phyloP scores from a whole-genome alignment of 2,797 vertebrate species.

The Sebastes vulpes region DNA sequence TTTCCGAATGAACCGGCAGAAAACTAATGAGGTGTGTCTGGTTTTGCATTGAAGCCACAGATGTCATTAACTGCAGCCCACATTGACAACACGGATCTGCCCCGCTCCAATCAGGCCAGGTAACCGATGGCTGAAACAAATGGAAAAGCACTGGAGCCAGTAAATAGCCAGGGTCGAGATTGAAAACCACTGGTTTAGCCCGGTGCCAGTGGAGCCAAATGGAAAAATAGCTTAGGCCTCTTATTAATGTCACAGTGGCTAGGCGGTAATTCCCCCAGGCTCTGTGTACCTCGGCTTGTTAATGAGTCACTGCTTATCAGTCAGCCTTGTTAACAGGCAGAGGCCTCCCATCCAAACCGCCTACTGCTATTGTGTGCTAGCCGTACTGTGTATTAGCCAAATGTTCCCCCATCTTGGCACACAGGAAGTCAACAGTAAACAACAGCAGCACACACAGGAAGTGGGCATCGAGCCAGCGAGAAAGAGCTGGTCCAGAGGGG shows the following conservation, averaged over 20 bases:
- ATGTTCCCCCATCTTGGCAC: constrained; percentile 69
- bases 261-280: constrained; percentile 77
- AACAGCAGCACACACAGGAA: constrained; percentile 76
- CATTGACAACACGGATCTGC: constrained; percentile 39
- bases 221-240: constrained; percentile 77
- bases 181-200: constrained; percentile 64
- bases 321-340: constrained; percentile 82
- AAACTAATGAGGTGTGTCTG: constrained; percentile 61
- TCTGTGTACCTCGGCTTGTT: constrained; percentile 79
- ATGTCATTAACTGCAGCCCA: constrained; percentile 56
- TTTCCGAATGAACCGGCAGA: constrained; percentile 50
- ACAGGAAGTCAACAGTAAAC: constrained; percentile 77
- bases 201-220: constrained; percentile 65
- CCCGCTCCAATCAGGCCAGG: constrained; percentile 42
- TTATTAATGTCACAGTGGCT: constrained; percentile 84
- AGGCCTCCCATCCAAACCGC: constrained; percentile 74
- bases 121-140: constrained; percentile 62
- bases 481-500: constrained; percentile 59
- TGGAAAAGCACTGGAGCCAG: constrained; percentile 59
- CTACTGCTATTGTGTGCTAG: constrained; percentile 74
- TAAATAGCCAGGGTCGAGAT: constrained; percentile 58
- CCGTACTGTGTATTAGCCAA: constrained; percentile 65
- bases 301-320: constrained; percentile 85
- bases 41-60: constrained; percentile 42
- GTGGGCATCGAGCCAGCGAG: constrained; percentile 61